Base-by-base conservation (phyloP, 2,113 vertebrate species). In the Galbula dea region DNA sequence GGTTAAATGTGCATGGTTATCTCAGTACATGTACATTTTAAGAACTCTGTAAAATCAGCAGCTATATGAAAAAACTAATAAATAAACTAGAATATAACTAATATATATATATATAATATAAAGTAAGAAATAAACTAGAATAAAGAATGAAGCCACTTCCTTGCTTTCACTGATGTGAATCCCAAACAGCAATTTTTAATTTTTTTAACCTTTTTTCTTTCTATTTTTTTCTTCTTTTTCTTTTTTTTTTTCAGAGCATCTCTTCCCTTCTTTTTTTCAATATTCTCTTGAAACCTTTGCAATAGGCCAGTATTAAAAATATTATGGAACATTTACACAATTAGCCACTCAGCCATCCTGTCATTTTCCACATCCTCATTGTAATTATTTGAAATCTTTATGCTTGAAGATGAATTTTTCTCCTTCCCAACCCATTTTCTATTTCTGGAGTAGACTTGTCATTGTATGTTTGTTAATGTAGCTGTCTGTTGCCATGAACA, bases 401-500 rank as follows among this genome's bases (percentile, higher is more conserved):
- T 61, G 66, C 87, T 20, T 61, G 65, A 86, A 90, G 88, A 92
- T 0, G 20, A 75, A 17, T 52, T 88, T 88, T 65, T 45, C 65
- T 92, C 91, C 36, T 75, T 95, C 36, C 84, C 91, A 93, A 8
- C 81, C 75, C 81, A 37, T 55, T 57, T 79, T 92, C 95, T 95
- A 93, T 97, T 96, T 93, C 94, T 9, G 17, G 82, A 92, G 22
- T 34, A 88, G 91, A 73, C 90, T 89, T 68, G 36, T 91, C 95
- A 88, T 96, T 94, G 86, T 91, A 81, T 95, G 93, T 93, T 95
- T 94, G 91, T 86, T 93, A 94, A 96, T 87, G 59, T 72, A 88
- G 39, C 82, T 83, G 93, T 90, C 95, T 94, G 94, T 96, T 97
- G 96, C 96, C 86, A 95, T 93, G 94, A 95, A 86, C 84, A 95